A percentile compares a stretch with the other conserved stretches of the same genome.
These are phyloP conservation scores for Apis florea DNA, from an alignment of 1,140 invertebrate genomes.

Conservation along the genomic window DNA sequence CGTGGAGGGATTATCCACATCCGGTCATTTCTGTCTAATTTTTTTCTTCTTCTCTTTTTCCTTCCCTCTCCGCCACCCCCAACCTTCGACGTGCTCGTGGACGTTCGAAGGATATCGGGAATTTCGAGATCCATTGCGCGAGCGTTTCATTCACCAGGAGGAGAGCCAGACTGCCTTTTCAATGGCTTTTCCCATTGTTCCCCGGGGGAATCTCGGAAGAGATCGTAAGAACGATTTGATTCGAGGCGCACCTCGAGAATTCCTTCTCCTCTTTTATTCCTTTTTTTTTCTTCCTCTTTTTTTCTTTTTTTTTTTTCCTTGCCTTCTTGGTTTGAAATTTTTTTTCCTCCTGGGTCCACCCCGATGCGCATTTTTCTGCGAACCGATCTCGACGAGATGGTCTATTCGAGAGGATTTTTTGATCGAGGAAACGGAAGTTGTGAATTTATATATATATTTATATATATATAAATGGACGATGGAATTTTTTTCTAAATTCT, in stretches of 20 bases:
- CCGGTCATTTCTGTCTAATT: conserved; percentile 76
- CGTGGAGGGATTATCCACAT: conserved; percentile 75
- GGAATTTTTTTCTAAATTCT: too few species aligned
- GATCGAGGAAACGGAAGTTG: neutral
- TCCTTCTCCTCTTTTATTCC: conserved; percentile 17
- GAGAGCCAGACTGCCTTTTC: conserved; percentile 34
- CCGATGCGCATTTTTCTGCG: conserved; percentile 40
- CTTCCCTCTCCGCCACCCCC: neutral
- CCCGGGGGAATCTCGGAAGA: conserved; percentile 38
- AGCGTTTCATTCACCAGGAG: conserved; percentile 59
- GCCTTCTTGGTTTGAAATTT: neutral
- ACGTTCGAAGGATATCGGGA: conserved; percentile 70
- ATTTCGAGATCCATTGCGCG: conserved; percentile 69
- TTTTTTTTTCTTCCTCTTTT: neutral
- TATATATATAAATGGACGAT: too few species aligned
- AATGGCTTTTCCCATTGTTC: conserved; percentile 70
- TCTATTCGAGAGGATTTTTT: neutral
- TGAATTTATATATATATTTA: neutral
- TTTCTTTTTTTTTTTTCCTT: conserved; percentile 7
- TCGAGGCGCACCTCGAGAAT: conserved; percentile 6
- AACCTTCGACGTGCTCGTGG: neutral
- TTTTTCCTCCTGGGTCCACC: too few species aligned
- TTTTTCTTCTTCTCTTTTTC: neutral
- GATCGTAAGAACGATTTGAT: conserved; percentile 60
- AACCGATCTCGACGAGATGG: neutral